Conservation (phyloP, 2,797 vertebrate species). For the Microctenopoma lineatum region DNA sequence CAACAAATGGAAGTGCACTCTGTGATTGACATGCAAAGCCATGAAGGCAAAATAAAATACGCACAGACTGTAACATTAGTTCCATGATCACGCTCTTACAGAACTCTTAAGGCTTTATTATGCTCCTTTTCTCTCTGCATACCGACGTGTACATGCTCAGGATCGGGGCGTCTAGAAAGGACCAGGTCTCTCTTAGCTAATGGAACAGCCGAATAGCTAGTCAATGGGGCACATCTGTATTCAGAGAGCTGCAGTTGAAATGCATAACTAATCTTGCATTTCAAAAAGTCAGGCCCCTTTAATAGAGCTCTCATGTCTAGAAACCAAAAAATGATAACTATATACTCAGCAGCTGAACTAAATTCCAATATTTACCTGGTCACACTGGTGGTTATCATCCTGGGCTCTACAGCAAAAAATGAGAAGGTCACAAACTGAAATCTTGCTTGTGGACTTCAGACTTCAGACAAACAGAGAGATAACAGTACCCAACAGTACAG, state of each 20-base stretch:
- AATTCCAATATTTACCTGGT: constrained; percentile 27
- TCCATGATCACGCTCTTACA: constrained; percentile 20
- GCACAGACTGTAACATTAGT: constrained; percentile 15
- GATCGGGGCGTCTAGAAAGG: background rate
- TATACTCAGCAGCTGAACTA: constrained; percentile 3
- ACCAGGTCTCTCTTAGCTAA: background rate
- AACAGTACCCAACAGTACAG: too few species aligned
- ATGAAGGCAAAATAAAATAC: constrained; percentile 35
- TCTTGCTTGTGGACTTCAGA: background rate
- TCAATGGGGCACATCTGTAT: background rate
- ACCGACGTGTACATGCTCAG: background rate
- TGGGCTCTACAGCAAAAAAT: background rate
- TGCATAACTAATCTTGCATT: constrained; percentile 27
- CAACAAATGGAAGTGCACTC: constrained; percentile 52
- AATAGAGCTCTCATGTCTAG: constrained; percentile 19
- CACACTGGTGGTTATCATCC: background rate
- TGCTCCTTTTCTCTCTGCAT: constrained; percentile 17
- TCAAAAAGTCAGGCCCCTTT: constrained; percentile 9
- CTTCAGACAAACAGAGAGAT: too few species aligned
- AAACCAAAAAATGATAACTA: constrained; percentile 11
- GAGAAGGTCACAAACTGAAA: background rate
- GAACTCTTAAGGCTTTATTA: background rate
- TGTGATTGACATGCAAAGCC: constrained; percentile 53
- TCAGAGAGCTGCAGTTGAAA: constrained; percentile 13
- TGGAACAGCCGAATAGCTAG: background rate